These are phyloP conservation scores for Ecdyonurus torrentis DNA, from an alignment of 2,888 invertebrate genomes.

Conservation along the genomic window DNA sequence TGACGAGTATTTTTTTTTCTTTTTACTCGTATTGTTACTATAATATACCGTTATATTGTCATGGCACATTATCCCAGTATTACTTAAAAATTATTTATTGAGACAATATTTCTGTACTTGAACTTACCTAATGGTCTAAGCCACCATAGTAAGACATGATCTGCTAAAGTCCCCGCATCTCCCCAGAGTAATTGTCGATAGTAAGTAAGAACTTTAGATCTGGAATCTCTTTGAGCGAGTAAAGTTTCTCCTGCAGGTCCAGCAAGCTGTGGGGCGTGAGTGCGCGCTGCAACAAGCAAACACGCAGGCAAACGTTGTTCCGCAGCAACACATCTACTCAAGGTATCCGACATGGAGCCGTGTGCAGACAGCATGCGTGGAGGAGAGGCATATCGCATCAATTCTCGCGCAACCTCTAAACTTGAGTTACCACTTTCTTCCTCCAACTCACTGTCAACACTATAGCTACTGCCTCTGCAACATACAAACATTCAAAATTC, in stretches of 20 bases:
- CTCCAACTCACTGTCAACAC: too few relatives aligned
- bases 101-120: slow-evolving; percentile 19
- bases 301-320: not conserved
- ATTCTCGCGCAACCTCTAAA: not conserved
- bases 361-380: not conserved
- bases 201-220: slow-evolving; percentile 44
- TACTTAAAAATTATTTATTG: not conserved
- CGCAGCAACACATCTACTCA: not conserved
- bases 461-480: too few relatives aligned
- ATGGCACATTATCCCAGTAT: not conserved
- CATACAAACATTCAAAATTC: too few relatives aligned
- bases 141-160: slow-evolving; percentile 76
- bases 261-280: not conserved
- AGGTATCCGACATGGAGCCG: not conserved
- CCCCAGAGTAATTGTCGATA: slow-evolving; percentile 65
- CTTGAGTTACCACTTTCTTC: not conserved
- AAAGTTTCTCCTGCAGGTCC: slow-evolving; percentile 32
- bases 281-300: not conserved
- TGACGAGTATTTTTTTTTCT: too few relatives aligned
- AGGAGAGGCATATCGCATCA: not conserved
- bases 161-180: slow-evolving; percentile 59
- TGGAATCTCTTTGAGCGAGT: slow-evolving; percentile 30
- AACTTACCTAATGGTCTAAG: slow-evolving; percentile 35
- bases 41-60: too few relatives aligned
- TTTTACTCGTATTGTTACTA: too few relatives aligned